Base-by-base conservation (phyloP, 2,113 vertebrate species). In the Pelmatolapia mariae region DNA sequence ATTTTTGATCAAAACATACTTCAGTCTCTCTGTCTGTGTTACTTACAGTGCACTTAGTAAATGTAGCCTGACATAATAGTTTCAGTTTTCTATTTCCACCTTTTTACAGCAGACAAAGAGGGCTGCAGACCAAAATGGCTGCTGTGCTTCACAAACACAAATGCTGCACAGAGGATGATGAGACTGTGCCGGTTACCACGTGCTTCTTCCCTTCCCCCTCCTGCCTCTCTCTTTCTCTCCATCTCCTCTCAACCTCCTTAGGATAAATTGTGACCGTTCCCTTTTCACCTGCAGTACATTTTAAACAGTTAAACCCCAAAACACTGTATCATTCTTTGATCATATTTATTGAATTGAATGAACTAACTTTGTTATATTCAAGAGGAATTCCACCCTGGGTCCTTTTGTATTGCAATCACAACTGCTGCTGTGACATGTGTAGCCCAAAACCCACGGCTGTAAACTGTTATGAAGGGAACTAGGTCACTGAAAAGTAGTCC, bases 81-180 rank as follows among this genome's bases (percentile, higher is more conserved):
- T n/a, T 79, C 38, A 89, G 47, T 10, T 81, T n/a, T 7, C 50
- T 33, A 15, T 82, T 12, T 83, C 73, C 22, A 36, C 9, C 38
- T 33, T 81, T 54, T 84, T 38, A 87, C 2, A 59, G 33, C 68
- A 88, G 33, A 94, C 93, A 93, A 91, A 93, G 90, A 89, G 40
- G n/a, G 43, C 80, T 84, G 84, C 61, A 54, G 83, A 90, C 90
- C 90, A 96, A 96, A 95, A 96, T 96, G 95, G 95, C 95, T 94
- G 92, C 95, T 87, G 12, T 66, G 73, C 91, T 89, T 92, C 91
- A 88, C 84, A 26, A 91, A 87, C 91, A 89, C 80, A 6, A 90
- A 89, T 53, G 79, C 94, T 88, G 91, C 91, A 88, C 87, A 90
- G 85, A n/a, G 91, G 90, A 93, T 91, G 93, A 80, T 79, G 86